phyloP scores from a whole-genome alignment of 2,113 vertebrate genomes.

The Pachycephala philippinensis region DNA sequence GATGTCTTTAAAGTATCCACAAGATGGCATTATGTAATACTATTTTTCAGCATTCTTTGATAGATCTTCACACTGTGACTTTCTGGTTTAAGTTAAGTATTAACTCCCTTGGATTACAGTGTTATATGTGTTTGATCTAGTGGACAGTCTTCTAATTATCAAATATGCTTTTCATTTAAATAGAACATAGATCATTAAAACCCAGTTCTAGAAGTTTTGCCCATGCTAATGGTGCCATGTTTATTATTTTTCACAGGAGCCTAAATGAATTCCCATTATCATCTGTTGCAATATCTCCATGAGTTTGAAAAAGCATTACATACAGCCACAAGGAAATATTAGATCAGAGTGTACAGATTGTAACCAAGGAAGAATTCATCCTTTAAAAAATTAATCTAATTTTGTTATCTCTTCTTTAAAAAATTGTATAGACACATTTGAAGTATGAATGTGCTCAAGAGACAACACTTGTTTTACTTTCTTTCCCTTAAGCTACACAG shows the following conservation, averaged over 20 bases:
- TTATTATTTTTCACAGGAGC: background rate
- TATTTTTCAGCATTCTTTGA: background rate
- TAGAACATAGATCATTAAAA: background rate
- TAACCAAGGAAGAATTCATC: background rate
- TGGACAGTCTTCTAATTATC: background rate
- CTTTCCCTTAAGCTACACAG: background rate
- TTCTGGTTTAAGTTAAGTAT: background rate
- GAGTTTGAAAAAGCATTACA: background rate
- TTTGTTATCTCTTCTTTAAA: background rate
- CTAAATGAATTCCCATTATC: background rate
- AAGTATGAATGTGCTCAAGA: background rate
- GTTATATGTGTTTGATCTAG: background rate
- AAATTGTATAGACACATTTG: background rate
- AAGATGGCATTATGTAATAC: background rate
- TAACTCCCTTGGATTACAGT: background rate
- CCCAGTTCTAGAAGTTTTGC: background rate
- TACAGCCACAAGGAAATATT: background rate
- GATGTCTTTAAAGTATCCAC: background rate
- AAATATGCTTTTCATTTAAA: background rate
- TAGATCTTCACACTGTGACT: background rate
- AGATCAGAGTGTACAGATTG: background rate
- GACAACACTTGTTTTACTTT: background rate
- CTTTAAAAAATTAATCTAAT: background rate
- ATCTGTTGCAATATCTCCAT: background rate
- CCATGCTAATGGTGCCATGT: background rate